These are phyloP conservation scores for Diabrotica virgifera DNA, from an alignment of 1,140 invertebrate genomes.

Conservation along the genomic window DNA sequence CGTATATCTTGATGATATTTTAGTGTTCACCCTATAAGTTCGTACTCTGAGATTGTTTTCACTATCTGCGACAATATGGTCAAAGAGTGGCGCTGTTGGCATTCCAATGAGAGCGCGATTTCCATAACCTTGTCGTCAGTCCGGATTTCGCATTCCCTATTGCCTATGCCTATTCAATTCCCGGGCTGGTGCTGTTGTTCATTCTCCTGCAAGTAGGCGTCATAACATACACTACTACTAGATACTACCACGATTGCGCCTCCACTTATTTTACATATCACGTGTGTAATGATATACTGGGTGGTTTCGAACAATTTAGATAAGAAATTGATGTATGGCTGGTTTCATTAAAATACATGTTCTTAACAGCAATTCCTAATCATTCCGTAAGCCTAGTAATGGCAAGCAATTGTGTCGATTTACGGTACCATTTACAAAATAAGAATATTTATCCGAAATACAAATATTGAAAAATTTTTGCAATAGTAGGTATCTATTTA, in stretches of 20 bases:
- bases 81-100: slow-evolving; percentile 3
- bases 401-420: no score
- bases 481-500: no score
- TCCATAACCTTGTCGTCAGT: slow-evolving; percentile 21
- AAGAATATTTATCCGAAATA: no score
- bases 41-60: not conserved
- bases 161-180: slow-evolving; percentile 1
- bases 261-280: slow-evolving; percentile 20
- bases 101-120: slow-evolving; percentile 18
- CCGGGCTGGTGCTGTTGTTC: slow-evolving; percentile 8
- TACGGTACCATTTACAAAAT: no score
- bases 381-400: no score
- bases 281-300: slow-evolving; percentile 19
- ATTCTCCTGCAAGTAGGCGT: slow-evolving; percentile 15
- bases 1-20: no score
- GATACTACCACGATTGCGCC: slow-evolving; percentile 16
- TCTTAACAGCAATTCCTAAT: no score
- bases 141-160: slow-evolving; percentile 16
- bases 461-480: no score
- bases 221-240: slow-evolving; percentile 18
- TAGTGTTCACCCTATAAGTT: not conserved
- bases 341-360: no score
- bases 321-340: not conserved
- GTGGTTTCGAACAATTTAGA: not conserved
- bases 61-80: not conserved